Evolutionary conservation across 2,888 invertebrate species (phyloP).

Genomic region (Falcaria lacertinaria): DNA sequence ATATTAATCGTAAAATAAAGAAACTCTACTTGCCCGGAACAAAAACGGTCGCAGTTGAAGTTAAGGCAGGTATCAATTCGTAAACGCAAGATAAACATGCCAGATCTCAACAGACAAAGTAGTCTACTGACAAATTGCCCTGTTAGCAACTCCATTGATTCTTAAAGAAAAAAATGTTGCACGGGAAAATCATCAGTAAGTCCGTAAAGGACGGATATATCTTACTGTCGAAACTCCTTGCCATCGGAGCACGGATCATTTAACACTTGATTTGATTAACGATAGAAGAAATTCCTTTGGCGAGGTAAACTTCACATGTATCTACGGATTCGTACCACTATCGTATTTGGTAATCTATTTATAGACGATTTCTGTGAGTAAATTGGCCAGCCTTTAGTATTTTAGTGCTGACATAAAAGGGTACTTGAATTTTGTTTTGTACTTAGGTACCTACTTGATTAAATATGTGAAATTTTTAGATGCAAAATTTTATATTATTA

Average conservation of each 20-base stretch:
- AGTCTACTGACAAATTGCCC: conserved; percentile 60
- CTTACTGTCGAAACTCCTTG: conserved; percentile 41
- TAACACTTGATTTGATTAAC: conserved; percentile 65
- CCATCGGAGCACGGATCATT: conserved; percentile 49
- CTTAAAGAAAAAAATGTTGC: conserved; percentile 56
- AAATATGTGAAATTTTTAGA: too few relatives aligned
- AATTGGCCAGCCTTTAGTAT: background rate
- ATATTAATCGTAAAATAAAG: too few relatives aligned
- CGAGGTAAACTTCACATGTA: conserved; percentile 18
- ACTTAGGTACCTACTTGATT: too few relatives aligned
- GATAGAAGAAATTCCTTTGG: conserved; percentile 29
- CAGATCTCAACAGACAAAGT: conserved; percentile 50
- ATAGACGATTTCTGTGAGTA: background rate
- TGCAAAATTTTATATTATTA: too few relatives aligned
- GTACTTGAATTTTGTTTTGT: too few relatives aligned
- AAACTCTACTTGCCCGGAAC: too few relatives aligned
- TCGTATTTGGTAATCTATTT: background rate
- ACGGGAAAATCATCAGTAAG: conserved; percentile 52
- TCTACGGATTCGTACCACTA: background rate
- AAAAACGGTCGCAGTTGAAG: too few relatives aligned
- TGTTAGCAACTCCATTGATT: conserved; percentile 63
- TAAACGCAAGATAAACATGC: conserved; percentile 40
- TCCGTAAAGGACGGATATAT: conserved; percentile 44
- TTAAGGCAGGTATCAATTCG: conserved; percentile 23
- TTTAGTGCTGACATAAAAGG: background rate